phyloP scores from a whole-genome alignment of 2,888 invertebrate genomes.

The Melanostoma scalare region DNA sequence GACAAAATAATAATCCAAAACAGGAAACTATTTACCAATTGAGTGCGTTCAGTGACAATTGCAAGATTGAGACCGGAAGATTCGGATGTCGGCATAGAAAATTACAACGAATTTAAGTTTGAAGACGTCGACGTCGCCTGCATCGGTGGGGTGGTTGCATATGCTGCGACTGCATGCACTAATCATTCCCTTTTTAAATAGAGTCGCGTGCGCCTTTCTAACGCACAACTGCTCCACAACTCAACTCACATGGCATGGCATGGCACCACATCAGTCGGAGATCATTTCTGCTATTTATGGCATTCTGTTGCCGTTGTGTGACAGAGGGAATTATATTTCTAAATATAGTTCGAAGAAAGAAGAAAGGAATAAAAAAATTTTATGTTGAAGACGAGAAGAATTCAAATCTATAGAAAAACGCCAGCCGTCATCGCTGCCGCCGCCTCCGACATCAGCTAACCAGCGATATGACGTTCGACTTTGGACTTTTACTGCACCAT shows the following conservation, averaged over 20 bases:
- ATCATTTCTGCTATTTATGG: conserved; percentile 65
- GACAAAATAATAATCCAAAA: not conserved
- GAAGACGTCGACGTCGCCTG: not conserved
- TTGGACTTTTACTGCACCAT: conserved; percentile 50
- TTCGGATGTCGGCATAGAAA: conserved; percentile 39
- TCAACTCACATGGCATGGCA: not conserved
- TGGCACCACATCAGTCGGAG: conserved; percentile 27
- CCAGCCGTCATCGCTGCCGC: conserved; percentile 14
- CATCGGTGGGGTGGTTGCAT: not conserved
- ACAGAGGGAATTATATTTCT: conserved; percentile 60
- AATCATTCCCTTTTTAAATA: conserved; percentile 34
- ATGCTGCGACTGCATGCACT: conserved; percentile 7
- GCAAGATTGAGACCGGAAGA: conserved; percentile 49
- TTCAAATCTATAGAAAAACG: conserved; percentile 37
- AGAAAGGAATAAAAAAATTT: conserved; percentile 1
- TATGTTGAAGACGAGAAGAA: conserved; percentile 18
- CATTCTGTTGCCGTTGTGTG: conserved; percentile 35
- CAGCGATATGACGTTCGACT: conserved; percentile 62
- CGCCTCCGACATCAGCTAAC: no score
- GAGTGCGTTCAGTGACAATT: conserved; percentile 23
- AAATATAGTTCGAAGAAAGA: conserved; percentile 46
- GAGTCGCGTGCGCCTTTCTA: conserved; percentile 55
- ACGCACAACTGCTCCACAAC: conserved; percentile 27
- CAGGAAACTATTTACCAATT: conserved; percentile 32
- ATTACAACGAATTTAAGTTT: conserved; percentile 32